Percentiles rank a stretch among this genome's conserved stretches.
Evolutionary conservation across 2,797 vertebrate genomes (phyloP).

Genomic region (Graptemys geographica): DNA sequence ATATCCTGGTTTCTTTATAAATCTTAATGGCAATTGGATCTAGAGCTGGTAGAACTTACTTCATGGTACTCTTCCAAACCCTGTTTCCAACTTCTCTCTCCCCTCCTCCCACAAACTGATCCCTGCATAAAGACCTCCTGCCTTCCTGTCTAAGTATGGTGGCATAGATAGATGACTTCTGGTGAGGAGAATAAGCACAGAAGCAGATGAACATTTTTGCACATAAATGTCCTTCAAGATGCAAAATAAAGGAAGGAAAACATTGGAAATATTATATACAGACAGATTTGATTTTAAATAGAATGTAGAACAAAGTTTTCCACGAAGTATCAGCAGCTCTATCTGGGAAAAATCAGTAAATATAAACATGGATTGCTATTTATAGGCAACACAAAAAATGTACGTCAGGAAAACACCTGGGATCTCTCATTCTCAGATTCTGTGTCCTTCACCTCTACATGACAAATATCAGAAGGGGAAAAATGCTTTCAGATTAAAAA

Average conservation of each 20-base stretch:
- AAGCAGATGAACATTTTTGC: conserved; percentile 10
- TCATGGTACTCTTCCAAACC: background rate
- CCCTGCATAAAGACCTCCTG: background rate
- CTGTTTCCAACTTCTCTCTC: background rate
- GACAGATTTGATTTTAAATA: conserved; percentile 15
- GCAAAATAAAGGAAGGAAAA: conserved; percentile 27
- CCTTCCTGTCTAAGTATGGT: background rate
- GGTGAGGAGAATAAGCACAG: background rate
- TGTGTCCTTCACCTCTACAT: background rate
- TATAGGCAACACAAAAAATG: conserved; percentile 3
- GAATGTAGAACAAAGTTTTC: conserved; percentile 14
- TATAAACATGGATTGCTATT: conserved; percentile 41
- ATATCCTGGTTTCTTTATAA: background rate
- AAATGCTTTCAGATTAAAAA: background rate
- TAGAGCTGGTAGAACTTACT: background rate
- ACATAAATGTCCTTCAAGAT: background rate
- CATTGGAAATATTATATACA: conserved; percentile 9
- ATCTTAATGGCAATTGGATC: background rate
- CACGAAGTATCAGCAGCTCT: conserved; percentile 29
- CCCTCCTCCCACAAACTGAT: fast-evolving
- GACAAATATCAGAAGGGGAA: conserved; percentile 13
- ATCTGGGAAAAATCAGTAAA: conserved; percentile 43
- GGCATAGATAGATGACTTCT: conserved; percentile 8
- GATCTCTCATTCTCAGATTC: background rate
- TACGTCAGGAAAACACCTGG: conserved; percentile 43